Base-by-base conservation (phyloP, 2,113 vertebrate species). In the Mixornis gularis region DNA sequence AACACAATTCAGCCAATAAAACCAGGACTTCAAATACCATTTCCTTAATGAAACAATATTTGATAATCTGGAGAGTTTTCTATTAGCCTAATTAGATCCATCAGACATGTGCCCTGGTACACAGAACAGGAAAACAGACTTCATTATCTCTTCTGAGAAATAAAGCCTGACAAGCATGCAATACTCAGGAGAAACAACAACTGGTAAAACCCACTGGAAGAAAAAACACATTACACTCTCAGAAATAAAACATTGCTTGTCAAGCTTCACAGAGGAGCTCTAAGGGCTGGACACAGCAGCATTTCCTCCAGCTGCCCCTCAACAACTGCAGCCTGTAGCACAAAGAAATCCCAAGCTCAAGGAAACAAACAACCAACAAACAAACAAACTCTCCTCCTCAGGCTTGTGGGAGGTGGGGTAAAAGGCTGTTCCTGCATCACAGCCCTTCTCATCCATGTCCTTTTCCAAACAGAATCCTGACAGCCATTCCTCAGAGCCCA, bases 111-210 rank as follows among this genome's bases (percentile, higher is more conserved):
- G 79, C 53, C 51, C 53, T 71, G 44, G 74, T 91, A 79, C 78
- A 92, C 63, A 93, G 83, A 91, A 74, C 60, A 90, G 88, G 94
- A 97, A 96, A 93, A 94, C 63, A 96, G 71, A 89, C 81, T 95
- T 94, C 79, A 92, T 94, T 94, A 93, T 48, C 63, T 92, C 89
- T 91, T 90, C 82, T 88, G 90, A 95, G 87, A 89, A 96, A 97
- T 71, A 92, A 63, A 95, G 82, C 41, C 73, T 85, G 80, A 95
- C 64, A 96, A 94, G 89, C 93, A 87, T 14, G 79, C 87, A 83
- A 19, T 55, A 22, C 41, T 19, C 87, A 64, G n/a, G 59, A 93
- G 46, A 90, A 93, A 87, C 64, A 84, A 81, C 68, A 94, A 96
- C 0, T 58, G 68, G 51, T 66, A 84, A 94, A 95, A 70, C 19